Percentiles rank a stretch among this genome's conserved stretches.
Conservation (phyloP, 2,888 invertebrate genomes). For the Tipula unca region DNA sequence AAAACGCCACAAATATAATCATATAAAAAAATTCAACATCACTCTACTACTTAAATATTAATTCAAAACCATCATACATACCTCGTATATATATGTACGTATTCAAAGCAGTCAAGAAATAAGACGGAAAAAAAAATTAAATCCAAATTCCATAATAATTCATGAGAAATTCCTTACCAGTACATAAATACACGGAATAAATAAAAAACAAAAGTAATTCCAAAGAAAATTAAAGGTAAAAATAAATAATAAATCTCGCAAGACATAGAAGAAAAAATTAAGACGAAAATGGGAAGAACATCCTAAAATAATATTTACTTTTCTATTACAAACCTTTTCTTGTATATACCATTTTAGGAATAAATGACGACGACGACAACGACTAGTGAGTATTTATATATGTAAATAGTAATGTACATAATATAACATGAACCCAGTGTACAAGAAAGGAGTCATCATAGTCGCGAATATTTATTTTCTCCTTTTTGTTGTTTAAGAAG, state of each 20-base stretch:
- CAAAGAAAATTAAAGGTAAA: neutral
- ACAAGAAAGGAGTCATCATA: neutral
- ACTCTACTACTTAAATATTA: neutral
- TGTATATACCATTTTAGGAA: neutral
- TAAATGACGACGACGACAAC: neutral
- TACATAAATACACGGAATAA: neutral
- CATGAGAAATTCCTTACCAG: neutral
- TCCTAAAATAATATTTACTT: slow-evolving; percentile 2
- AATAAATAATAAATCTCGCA: neutral
- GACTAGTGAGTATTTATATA: neutral
- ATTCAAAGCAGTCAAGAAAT: neutral
- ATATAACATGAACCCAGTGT: neutral
- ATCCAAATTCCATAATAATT: neutral
- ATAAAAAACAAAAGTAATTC: neutral
- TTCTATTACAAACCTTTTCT: neutral
- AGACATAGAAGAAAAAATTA: neutral
- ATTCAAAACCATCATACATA: neutral
- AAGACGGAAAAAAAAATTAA: neutral
- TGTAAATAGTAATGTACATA: too few species aligned
- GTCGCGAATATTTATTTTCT: neutral
- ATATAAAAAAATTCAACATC: too few species aligned
- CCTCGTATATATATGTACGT: neutral
- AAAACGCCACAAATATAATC: too few species aligned
- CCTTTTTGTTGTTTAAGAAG: neutral
- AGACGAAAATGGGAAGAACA: neutral